These are phyloP conservation scores for Galerucella calmariensis DNA, from an alignment of 2,888 invertebrate species.

Conservation along the genomic window DNA sequence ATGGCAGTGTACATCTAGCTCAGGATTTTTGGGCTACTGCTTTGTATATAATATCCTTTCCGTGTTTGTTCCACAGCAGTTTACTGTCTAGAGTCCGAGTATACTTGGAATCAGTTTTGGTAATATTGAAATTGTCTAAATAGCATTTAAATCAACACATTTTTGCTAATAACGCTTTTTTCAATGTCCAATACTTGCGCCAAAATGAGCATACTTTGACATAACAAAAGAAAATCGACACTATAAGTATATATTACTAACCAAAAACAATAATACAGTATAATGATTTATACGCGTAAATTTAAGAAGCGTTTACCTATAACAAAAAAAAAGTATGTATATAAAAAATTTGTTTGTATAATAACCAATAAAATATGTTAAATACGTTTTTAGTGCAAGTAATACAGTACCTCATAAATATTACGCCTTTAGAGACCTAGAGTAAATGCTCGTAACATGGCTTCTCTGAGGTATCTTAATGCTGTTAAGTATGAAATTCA, in stretches of 20 bases:
- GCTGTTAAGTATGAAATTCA: not conserved
- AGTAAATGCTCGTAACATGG: not conserved
- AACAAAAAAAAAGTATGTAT: not conserved
- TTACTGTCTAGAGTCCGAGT: too few relatives aligned
- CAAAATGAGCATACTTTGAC: not conserved
- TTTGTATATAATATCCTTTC: too few relatives aligned
- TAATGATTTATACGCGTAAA: not conserved
- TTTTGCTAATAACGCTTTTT: too few relatives aligned
- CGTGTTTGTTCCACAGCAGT: too few relatives aligned
- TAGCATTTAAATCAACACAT: too few relatives aligned
- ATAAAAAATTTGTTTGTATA: not conserved
- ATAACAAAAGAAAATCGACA: not conserved
- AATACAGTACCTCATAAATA: not conserved
- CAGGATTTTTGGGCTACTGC: too few relatives aligned
- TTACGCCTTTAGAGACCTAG: not conserved
- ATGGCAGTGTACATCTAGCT: too few relatives aligned
- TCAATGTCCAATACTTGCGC: not conserved
- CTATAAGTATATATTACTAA: not conserved
- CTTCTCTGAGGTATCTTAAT: not conserved
- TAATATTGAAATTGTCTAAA: too few relatives aligned
- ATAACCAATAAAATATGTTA: not conserved
- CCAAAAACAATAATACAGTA: conserved; percentile 3
- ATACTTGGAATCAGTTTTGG: too few relatives aligned
- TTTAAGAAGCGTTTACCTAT: not conserved
- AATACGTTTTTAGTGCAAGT: not conserved